A percentile compares a stretch with the other conserved stretches of the same genome.
These are phyloP conservation scores for Chaetura pelagica DNA, from an alignment of 2,113 vertebrate genomes.

Conservation along the genomic window DNA sequence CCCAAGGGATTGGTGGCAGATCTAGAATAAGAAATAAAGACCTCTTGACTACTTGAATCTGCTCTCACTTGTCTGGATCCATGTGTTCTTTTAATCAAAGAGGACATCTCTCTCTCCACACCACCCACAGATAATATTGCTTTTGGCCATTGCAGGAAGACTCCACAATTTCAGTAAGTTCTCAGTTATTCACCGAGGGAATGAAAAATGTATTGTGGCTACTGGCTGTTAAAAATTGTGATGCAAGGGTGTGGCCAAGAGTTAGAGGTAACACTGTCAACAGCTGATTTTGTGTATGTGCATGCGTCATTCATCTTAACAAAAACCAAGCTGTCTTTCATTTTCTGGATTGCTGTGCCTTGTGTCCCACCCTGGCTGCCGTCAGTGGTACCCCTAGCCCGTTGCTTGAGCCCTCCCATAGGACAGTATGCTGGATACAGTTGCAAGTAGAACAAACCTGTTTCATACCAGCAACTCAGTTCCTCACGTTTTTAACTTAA, in stretches of 20 bases:
- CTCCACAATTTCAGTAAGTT: neutral
- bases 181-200: neutral
- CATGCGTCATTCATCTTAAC: neutral
- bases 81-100: neutral
- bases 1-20: neutral
- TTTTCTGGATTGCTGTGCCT: neutral
- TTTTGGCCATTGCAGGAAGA: neutral
- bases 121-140: neutral
- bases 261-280: neutral
- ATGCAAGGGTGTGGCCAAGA: neutral
- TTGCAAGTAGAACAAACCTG: neutral
- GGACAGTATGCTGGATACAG: neutral
- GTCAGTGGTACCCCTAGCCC: fast-evolving
- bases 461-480: neutral
- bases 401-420: neutral
- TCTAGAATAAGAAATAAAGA: neutral
- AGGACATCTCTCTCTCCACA: fast-evolving
- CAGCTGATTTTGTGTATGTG: neutral
- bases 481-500: neutral
- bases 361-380: neutral
- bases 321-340: fast-evolving
- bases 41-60: neutral
- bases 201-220: neutral
- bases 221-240: neutral
- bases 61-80: neutral